Evolutionary conservation across 2,113 vertebrate species (phyloP).

Genomic region (Trogon melanurus): DNA sequence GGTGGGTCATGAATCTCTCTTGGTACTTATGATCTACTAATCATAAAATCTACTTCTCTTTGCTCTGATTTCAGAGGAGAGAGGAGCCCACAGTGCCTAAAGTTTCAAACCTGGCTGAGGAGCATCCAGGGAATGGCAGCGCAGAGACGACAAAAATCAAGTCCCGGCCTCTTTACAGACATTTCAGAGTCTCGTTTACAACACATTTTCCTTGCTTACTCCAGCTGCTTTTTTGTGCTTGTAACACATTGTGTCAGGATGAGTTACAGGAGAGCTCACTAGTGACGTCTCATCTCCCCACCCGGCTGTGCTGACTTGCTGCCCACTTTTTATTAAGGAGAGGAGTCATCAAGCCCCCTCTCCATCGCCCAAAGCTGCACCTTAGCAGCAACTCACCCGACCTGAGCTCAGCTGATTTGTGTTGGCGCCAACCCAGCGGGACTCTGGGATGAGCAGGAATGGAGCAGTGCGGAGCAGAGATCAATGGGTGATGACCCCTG

Average conservation of each 20-base stretch:
- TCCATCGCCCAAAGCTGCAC: not conserved
- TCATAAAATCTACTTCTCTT: not conserved
- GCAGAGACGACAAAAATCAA: not conserved
- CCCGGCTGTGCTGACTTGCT: not conserved
- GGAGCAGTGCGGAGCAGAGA: rapidly evolving
- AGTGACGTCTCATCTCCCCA: not conserved
- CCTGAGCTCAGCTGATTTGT: not conserved
- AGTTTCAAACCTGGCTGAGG: not conserved
- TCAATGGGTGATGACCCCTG: not conserved
- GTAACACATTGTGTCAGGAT: not conserved
- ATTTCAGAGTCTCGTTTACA: not conserved
- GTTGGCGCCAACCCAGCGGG: not conserved
- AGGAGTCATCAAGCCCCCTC: not conserved
- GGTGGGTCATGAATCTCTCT: not conserved
- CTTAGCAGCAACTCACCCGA: not conserved
- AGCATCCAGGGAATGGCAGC: not conserved
- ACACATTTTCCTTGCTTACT: rapidly evolving
- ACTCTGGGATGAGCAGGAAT: not conserved
- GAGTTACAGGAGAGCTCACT: not conserved
- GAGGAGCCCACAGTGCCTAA: not conserved
- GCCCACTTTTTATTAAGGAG: not conserved
- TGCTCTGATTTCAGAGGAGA: not conserved
- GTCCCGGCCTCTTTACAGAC: not conserved
- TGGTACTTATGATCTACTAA: not conserved
- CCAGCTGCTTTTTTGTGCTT: not conserved